Evolutionary conservation across 2,888 invertebrate genomes (phyloP), one percentile per base, ranked within the genome.

Genomic region (Hirtodrosophila histrioides): DNA sequence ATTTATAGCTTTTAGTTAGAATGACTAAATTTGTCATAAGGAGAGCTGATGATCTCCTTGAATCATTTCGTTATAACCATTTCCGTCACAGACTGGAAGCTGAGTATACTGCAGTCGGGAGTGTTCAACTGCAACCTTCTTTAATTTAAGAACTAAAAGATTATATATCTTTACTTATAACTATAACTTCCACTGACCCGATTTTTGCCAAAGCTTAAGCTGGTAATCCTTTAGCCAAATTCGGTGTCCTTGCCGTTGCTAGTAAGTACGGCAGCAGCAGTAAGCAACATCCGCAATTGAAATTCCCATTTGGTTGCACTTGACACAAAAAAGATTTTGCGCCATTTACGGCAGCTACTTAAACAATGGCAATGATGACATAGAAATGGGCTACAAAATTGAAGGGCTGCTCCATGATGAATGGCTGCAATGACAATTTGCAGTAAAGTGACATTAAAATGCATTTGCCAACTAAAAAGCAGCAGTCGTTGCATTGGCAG

Each of bases 391-490:
- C 43, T 57, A 6, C 24, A 10, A 49, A 48, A 31, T n/a, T 27
- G 27, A n/a, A 40, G 12, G 35, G 29, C 39, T 24, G 29, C 39
- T 24, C 35, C 45, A 36, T 69, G 70, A 81, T 70, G 66, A 64
- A 78, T 72, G 72, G 50, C 55, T 58, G 71, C 62, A 58, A 79
- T 65, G 75, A 68, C 65, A 78, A 75, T 65, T 82, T 69, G 79
- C 66, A 54, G 66, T 49, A 69, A 78, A 76, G 76, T 66, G 86
- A 68, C 80, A 79, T 75, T 66, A 76, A 82, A 86, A 76, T 79
- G 80, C 80, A 79, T 79, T 86, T 79, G 77, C 65, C 80, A 82
- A 82, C 79, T 71, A 71, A 65, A 78, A 65, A 61, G 39, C 62
- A 69, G 61, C 49, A 58, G 56, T 61, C 46, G 48, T 44, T 11